Conservation (phyloP, 1,140 invertebrate species). For the Halesus radiatus region DNA sequence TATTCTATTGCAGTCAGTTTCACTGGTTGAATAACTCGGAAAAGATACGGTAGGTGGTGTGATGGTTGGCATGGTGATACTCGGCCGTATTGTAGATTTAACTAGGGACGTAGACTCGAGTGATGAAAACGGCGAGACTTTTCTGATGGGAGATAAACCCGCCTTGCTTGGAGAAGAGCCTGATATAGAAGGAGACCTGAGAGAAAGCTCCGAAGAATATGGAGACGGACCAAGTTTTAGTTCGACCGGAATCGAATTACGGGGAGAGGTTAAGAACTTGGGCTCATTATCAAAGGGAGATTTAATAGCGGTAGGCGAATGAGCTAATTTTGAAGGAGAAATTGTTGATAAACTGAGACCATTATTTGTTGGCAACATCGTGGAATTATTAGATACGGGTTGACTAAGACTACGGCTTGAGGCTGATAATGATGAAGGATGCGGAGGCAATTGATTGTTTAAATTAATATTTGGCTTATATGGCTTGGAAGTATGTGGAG, state of each 20-base stretch:
- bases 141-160: not conserved
- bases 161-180: constrained; percentile 3
- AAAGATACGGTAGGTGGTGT: constrained; percentile 32
- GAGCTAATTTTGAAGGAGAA: constrained; percentile 58
- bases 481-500: not conserved
- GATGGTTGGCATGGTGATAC: constrained; percentile 41
- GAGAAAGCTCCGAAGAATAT: constrained; percentile 39
- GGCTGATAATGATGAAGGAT: constrained; percentile 48
- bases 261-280: not conserved
- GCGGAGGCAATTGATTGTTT: not conserved
- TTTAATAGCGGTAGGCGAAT: constrained; percentile 55
- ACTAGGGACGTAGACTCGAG: constrained; percentile 34
- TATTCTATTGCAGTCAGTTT: not conserved
- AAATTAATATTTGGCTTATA: not conserved
- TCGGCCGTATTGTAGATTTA: constrained; percentile 21
- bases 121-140: constrained; percentile 16
- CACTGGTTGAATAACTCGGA: constrained; percentile 16
- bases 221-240: constrained; percentile 32
- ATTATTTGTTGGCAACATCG: not conserved
- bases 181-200: constrained; percentile 60
- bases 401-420: constrained; percentile 8
- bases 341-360: constrained; percentile 62
- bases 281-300: constrained; percentile 21
- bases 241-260: constrained; percentile 51
- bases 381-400: not conserved